A percentile compares a stretch with the other conserved stretches of the same genome.
Conservation (phyloP, 92 coral and sea anemone genomes). For the Epizoanthus illoricatus region DNA sequence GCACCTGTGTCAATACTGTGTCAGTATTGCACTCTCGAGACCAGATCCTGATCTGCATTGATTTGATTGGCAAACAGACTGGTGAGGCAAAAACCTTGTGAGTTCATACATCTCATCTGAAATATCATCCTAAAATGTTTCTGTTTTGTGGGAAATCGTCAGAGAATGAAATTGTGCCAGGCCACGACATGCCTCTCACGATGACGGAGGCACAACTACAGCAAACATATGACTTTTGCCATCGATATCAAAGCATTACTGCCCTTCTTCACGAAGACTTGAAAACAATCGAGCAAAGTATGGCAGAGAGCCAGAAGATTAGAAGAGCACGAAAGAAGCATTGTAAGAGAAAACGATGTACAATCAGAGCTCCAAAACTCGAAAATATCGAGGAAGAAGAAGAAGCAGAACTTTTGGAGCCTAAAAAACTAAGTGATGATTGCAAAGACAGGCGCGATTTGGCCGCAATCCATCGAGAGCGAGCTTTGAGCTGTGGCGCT, state of each 20-base stretch:
- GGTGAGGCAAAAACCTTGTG: not conserved
- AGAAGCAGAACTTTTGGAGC: conserved; percentile 11
- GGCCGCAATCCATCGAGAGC: conserved; percentile 36
- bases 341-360: conserved; percentile 26
- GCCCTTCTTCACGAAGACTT: conserved; percentile 26
- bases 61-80: not conserved
- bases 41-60: not conserved
- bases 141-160: conserved; percentile 14
- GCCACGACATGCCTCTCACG: conserved; percentile 1
- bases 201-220: conserved; percentile 24
- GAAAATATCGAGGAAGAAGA: conserved; percentile 36
- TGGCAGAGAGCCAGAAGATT: conserved; percentile 20
- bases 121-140: conserved; percentile 14
- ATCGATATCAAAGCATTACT: conserved; percentile 1
- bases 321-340: conserved; percentile 14
- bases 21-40: conserved; percentile 8
- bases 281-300: conserved; percentile 33
- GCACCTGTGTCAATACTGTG: not conserved
- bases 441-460: conserved; percentile 8
- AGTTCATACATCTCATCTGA: not conserved
- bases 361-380: conserved; percentile 28
- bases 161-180: conserved; percentile 11
- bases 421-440: not conserved
- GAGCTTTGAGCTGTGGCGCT: conserved; percentile 28
- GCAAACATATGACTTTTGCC: conserved; percentile 19